A percentile compares a stretch with the other conserved stretches of the same genome.
Evolutionary conservation across 1,140 invertebrate species (phyloP).

Genomic region (Microvelia longipes): DNA sequence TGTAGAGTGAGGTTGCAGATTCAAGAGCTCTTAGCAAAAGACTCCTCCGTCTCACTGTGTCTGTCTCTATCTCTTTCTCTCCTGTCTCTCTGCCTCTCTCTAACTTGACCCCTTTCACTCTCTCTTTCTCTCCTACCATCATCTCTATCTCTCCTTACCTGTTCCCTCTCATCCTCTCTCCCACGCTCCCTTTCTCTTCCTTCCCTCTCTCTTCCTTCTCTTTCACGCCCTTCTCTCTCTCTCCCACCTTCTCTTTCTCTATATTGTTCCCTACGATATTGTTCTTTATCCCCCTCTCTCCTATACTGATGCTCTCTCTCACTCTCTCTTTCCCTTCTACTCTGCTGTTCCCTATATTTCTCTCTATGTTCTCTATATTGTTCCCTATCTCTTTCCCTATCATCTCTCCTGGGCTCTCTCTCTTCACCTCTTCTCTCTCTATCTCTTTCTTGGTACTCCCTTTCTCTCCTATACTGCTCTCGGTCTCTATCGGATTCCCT

Average conservation of each 20-base stretch:
- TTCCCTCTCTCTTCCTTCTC: background rate
- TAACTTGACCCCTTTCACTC: background rate
- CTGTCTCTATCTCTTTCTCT: no score
- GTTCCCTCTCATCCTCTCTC: background rate
- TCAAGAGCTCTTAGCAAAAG: no score
- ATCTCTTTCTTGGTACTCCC: constrained; percentile 51
- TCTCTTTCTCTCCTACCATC: background rate
- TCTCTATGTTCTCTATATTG: background rate
- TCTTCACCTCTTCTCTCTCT: constrained; percentile 30
- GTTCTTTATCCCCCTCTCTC: background rate
- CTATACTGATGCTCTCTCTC: background rate
- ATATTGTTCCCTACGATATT: background rate
- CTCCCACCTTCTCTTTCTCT: background rate
- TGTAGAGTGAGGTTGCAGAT: no score
- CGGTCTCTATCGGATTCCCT: constrained; percentile 39
- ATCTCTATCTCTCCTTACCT: background rate
- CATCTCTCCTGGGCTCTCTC: background rate
- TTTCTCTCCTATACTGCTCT: constrained; percentile 34
- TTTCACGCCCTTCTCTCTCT: background rate
- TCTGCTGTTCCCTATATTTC: background rate
- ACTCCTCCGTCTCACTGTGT: no score
- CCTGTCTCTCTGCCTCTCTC: no score
- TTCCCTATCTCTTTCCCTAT: background rate
- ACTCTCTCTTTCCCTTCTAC: background rate
- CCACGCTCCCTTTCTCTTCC: background rate